A percentile compares a stretch with the other conserved stretches of the same genome.
These are phyloP conservation scores for Saccostrea echinata DNA, from an alignment of 1,140 invertebrate genomes.

Conservation along the genomic window DNA sequence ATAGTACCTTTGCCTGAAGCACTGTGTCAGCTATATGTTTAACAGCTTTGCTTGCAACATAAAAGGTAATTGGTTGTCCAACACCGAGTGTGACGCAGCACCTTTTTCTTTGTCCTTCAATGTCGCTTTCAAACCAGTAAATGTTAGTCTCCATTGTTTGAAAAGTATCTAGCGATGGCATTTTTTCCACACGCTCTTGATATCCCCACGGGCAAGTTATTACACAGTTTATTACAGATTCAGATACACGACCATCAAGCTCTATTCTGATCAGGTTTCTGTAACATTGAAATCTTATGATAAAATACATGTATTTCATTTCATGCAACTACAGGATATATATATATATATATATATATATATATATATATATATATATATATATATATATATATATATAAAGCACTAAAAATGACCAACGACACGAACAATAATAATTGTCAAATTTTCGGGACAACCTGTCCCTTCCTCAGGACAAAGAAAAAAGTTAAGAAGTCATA, in stretches of 20 bases:
- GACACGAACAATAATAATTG: too few relatives aligned
- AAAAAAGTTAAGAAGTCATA: too few relatives aligned
- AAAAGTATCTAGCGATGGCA: not conserved
- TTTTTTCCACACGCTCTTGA: not conserved
- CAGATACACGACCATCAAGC: not conserved
- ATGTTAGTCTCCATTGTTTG: constrained; percentile 4
- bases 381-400: too few relatives aligned
- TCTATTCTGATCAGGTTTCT: constrained; percentile 20
- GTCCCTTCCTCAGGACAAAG: too few relatives aligned
- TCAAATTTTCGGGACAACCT: too few relatives aligned
- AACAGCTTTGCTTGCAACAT: not conserved
- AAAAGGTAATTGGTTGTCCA: not conserved
- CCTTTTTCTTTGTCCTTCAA: not conserved
- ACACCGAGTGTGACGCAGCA: not conserved
- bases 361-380: too few relatives aligned
- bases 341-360: too few relatives aligned
- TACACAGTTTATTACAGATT: not conserved
- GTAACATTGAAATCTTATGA: not conserved
- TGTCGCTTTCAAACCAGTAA: not conserved
- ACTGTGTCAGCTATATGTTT: not conserved
- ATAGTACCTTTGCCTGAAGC: not conserved
- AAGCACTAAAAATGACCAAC: too few relatives aligned
- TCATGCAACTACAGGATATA: too few relatives aligned
- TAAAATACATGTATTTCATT: too few relatives aligned
- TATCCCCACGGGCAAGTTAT: not conserved